phyloP scores from a whole-genome alignment of 2,888 invertebrate genomes.

The Apamea epomidion region DNA sequence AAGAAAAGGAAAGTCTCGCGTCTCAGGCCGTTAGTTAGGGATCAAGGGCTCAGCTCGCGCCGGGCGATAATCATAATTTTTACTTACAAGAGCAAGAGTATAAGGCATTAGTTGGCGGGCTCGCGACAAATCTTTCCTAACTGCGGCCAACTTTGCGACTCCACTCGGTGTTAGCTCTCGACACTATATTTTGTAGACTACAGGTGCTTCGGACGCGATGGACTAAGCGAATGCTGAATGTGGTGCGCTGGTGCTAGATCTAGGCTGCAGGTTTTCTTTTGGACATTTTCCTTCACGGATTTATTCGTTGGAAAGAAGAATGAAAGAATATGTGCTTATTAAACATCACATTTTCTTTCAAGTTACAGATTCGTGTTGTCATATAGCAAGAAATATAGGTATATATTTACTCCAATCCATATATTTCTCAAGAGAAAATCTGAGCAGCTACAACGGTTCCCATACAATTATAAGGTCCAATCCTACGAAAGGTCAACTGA shows the following conservation, averaged over 20 bases:
- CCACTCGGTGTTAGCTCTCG: conserved; percentile 75
- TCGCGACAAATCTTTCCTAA: conserved; percentile 90
- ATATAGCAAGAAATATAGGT: neutral
- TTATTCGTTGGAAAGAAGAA: neutral
- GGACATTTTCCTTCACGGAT: neutral
- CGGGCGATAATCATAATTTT: conserved; percentile 91
- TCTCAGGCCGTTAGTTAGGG: conserved; percentile 88
- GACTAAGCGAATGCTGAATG: conserved; percentile 59
- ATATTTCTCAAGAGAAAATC: neutral
- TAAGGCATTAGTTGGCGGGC: conserved; percentile 85
- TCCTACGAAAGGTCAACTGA: neutral
- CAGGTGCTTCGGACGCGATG: conserved; percentile 73
- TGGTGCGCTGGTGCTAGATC: conserved; percentile 23
- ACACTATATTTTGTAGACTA: conserved; percentile 80
- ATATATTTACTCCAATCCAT: no score
- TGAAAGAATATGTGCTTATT: neutral
- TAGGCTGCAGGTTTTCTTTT: neutral
- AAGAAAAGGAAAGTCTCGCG: conserved; percentile 89
- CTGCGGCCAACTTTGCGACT: conserved; percentile 89
- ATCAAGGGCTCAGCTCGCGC: conserved; percentile 88
- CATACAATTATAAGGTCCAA: neutral
- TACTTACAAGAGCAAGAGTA: conserved; percentile 89
- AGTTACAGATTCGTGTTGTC: neutral
- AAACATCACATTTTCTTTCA: neutral
- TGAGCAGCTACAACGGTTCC: neutral